phyloP scores from a whole-genome alignment of 2,888 invertebrate species.

The Archips crataeganus region DNA sequence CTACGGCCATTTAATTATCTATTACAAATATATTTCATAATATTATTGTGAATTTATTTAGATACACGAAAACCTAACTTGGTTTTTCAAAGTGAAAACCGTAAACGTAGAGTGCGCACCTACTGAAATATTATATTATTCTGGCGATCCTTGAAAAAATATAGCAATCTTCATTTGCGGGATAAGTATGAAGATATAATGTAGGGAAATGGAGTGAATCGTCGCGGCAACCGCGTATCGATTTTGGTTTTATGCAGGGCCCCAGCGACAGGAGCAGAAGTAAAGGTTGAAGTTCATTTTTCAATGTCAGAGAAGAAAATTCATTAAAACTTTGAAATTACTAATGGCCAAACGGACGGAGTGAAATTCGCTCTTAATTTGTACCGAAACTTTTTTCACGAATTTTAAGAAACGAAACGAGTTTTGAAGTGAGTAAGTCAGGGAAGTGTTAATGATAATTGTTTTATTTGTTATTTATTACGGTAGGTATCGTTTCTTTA shows the following conservation, averaged over 20 bases:
- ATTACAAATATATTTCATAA: neutral
- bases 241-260: slow-evolving; percentile 59
- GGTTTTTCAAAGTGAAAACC: neutral
- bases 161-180: slow-evolving; percentile 26
- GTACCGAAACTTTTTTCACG: slow-evolving; percentile 81
- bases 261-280: slow-evolving; percentile 66
- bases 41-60: neutral
- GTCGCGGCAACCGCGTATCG: slow-evolving; percentile 60
- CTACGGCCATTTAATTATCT: neutral
- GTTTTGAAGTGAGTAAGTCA: slow-evolving; percentile 80
- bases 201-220: slow-evolving; percentile 49
- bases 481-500: slow-evolving; percentile 44
- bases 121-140: neutral
- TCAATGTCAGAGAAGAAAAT: slow-evolving; percentile 85
- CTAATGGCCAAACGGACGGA: slow-evolving; percentile 84
- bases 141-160: neutral
- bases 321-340: slow-evolving; percentile 86
- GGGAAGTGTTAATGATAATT: slow-evolving; percentile 79
- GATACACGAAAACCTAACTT: neutral
- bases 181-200: slow-evolving; percentile 20
- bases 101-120: neutral
- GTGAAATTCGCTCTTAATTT: slow-evolving; percentile 85
- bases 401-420: slow-evolving; percentile 80
- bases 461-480: slow-evolving; percentile 65
- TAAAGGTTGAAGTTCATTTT: slow-evolving; percentile 81